Conservation (phyloP, 1,140 invertebrate genomes). For the Gonioctena quinquepunctata region DNA sequence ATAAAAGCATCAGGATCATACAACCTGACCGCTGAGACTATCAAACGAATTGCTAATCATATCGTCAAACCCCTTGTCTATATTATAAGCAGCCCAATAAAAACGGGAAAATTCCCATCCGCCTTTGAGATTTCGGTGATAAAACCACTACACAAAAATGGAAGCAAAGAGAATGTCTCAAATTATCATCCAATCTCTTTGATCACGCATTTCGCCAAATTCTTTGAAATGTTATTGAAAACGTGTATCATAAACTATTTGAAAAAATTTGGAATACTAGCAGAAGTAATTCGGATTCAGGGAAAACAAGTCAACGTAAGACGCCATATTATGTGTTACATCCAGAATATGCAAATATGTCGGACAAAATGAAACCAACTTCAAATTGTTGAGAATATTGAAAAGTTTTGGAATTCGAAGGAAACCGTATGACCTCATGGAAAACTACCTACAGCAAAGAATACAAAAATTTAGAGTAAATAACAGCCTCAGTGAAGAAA, state of each 20-base stretch:
- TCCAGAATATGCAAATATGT: background rate
- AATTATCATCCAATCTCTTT: background rate
- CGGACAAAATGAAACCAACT: background rate
- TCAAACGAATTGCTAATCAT: background rate
- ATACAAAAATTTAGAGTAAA: background rate
- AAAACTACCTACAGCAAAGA: background rate
- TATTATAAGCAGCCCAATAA: background rate
- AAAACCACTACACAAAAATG: background rate
- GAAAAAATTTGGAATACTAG: background rate
- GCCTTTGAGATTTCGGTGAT: background rate
- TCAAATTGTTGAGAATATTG: background rate
- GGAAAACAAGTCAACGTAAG: background rate
- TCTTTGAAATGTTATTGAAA: background rate
- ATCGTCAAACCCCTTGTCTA: background rate
- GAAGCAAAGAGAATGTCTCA: background rate
- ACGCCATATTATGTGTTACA: background rate
- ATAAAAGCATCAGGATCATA: background rate
- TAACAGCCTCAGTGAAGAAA: background rate
- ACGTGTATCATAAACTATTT: background rate
- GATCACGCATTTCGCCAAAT: background rate
- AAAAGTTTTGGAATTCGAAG: background rate
- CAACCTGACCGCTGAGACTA: background rate
- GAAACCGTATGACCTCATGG: background rate
- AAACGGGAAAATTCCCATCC: background rate
- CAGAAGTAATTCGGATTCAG: background rate